phyloP scores from a whole-genome alignment of 2,113 vertebrate genomes.

The Phalacrocorax brasilianus region DNA sequence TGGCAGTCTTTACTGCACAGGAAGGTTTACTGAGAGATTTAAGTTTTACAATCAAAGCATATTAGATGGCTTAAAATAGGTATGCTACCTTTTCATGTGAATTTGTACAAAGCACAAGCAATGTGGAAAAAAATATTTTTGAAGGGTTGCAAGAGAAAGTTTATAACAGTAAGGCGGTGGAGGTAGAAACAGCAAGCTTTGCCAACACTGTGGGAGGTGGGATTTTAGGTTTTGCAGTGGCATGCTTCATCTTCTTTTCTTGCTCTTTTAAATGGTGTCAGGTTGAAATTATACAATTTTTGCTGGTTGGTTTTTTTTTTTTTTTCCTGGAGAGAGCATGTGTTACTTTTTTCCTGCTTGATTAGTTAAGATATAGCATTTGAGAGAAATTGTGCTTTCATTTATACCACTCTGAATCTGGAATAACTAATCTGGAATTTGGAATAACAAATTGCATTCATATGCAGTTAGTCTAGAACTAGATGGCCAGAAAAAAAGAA shows the following conservation, averaged over 20 bases:
- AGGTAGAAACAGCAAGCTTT: background rate
- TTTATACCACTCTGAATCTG: background rate
- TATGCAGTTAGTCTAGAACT: background rate
- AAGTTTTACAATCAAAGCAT: background rate
- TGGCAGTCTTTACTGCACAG: background rate
- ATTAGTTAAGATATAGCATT: background rate
- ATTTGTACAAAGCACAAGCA: background rate
- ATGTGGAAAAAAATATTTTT: background rate
- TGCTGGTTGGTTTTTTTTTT: background rate
- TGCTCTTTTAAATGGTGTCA: background rate
- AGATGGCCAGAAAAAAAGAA: background rate
- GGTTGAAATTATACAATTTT: background rate
- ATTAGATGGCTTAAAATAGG: background rate
- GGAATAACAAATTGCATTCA: background rate
- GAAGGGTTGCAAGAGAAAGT: background rate
- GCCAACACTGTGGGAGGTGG: background rate
- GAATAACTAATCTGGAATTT: background rate
- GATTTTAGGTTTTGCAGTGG: background rate
- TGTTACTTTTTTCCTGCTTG: background rate
- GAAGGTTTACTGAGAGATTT: background rate
- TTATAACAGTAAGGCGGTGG: background rate
- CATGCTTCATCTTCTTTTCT: background rate
- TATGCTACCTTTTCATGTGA: background rate
- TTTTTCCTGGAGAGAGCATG: background rate
- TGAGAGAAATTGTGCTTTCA: background rate